Base-by-base conservation (phyloP, 2,888 invertebrate species). In the Clepsis dumicolana region DNA sequence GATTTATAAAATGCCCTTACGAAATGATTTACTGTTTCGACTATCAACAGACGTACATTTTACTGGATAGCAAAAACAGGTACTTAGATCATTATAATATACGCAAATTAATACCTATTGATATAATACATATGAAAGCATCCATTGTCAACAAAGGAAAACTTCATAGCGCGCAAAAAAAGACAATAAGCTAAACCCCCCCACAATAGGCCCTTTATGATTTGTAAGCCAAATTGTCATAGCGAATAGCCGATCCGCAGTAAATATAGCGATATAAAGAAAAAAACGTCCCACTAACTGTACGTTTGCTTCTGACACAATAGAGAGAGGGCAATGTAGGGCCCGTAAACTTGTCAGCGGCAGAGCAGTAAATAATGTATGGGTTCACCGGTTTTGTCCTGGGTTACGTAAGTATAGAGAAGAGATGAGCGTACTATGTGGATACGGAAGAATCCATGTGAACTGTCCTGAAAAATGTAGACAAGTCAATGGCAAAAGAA, bases 261-360 rank as follows among this genome's bases (percentile, higher is more conserved):
- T 67, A 67, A 67, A 67, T 63, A 67, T 67, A 67, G 52, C 62
- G 67, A 41, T 62, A 67, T 67, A 67, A 67, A 67, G 67, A 67
- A 67, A 67, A 67, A 67, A 67, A 38, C 66, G 62, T 63, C 50
- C 56, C 38, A 63, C 68, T 63, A 57, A 67, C 67, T 67, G 68
- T 68, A 41, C 59, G 63, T 68, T 68, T 68, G 68, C 64, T 68
- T 68, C 64, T 68, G 68, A 68, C 68, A 68, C 68, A 68, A 68
- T 68, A 68, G 68, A 67, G 67, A 67, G 67, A 64, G 68, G 68
- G 68, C 68, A 64, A 68, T 59, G 67, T 63, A 59, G 68, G 68
- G 59, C 59, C 59, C 68, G 68, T 68, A 68, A 68, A 68, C 68
- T 68, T 68, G 68, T 68, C 68, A 64, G 41, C 38, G 14, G 32